Percentiles rank a stretch among this genome's conserved stretches.
Evolutionary conservation across 1,140 invertebrate species (phyloP).

Genomic region (Oreohelix idahoensis): DNA sequence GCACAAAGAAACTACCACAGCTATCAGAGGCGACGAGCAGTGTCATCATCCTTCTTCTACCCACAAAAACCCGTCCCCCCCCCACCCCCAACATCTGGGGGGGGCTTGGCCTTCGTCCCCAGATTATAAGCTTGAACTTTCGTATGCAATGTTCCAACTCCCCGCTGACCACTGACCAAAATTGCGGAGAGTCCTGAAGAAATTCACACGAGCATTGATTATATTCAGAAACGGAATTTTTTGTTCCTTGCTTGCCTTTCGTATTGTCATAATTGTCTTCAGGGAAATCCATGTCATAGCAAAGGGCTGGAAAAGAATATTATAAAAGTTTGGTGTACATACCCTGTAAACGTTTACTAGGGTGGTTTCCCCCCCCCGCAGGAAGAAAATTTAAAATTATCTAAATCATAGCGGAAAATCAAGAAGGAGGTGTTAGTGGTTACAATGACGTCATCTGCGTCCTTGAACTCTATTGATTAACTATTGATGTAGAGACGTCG

Average conservation of each 20-base stretch:
- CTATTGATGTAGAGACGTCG: conserved; percentile 27
- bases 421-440: conserved; percentile 43
- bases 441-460: conserved; percentile 24
- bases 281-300: not conserved
- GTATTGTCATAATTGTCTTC: not conserved
- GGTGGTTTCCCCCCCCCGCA: conserved; percentile 19
- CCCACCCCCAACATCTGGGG: not conserved
- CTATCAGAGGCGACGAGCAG: conserved; percentile 47
- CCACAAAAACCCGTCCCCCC: not conserved
- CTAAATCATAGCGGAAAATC: conserved; percentile 31
- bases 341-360: conserved; percentile 15
- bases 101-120: not conserved
- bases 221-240: not conserved
- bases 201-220: conserved; percentile 18
- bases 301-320: not conserved
- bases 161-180: not conserved
- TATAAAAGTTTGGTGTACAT: conserved; percentile 4
- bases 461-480: not conserved
- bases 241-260: too few relatives aligned
- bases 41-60: conserved; percentile 39
- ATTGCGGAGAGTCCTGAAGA: not conserved
- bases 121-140: not conserved
- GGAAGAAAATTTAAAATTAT: conserved; percentile 28
- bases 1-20: conserved; percentile 49
- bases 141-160: not conserved